Conservation (phyloP, 37 sponge, comb jelly and placozoan species). For the Corticium candelabrum region DNA sequence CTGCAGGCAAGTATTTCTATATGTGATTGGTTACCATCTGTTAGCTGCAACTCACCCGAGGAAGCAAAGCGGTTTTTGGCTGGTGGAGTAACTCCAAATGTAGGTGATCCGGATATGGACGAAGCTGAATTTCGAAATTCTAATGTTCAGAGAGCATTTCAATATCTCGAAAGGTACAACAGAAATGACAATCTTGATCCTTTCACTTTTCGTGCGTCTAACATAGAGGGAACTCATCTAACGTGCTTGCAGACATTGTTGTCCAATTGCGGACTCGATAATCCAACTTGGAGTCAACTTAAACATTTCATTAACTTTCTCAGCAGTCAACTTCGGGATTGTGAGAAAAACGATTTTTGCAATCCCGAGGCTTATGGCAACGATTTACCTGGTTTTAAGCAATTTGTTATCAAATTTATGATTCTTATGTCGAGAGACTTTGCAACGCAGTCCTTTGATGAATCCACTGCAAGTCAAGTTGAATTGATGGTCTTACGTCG, state of each 20-base stretch:
- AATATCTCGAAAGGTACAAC: not conserved
- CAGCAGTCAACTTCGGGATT: not conserved
- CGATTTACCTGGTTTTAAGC: not conserved
- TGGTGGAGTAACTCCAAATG: too few species aligned
- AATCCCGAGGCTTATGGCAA: not conserved
- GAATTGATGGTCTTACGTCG: not conserved
- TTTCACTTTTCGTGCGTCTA: not conserved
- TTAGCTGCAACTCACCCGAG: not conserved
- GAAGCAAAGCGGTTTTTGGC: too few species aligned
- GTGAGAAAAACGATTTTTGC: not conserved
- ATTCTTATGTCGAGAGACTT: slow-evolving; percentile 1
- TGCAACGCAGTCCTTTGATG: slow-evolving; percentile 8
- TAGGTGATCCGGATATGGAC: slow-evolving; percentile 1
- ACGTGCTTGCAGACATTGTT: not conserved
- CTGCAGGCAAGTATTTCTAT: not conserved
- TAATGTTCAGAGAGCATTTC: slow-evolving; percentile 7
- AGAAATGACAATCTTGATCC: not conserved
- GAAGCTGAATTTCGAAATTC: slow-evolving; percentile 9
- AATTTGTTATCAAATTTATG: not conserved
- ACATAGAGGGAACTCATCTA: not conserved
- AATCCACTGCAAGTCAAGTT: not conserved
- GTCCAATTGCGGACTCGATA: not conserved
- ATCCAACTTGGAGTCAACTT: not conserved
- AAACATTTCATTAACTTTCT: not conserved
- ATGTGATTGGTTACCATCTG: not conserved